These are phyloP conservation scores for Octodonta nipae DNA, from an alignment of 2,888 invertebrate genomes.

Conservation along the genomic window DNA sequence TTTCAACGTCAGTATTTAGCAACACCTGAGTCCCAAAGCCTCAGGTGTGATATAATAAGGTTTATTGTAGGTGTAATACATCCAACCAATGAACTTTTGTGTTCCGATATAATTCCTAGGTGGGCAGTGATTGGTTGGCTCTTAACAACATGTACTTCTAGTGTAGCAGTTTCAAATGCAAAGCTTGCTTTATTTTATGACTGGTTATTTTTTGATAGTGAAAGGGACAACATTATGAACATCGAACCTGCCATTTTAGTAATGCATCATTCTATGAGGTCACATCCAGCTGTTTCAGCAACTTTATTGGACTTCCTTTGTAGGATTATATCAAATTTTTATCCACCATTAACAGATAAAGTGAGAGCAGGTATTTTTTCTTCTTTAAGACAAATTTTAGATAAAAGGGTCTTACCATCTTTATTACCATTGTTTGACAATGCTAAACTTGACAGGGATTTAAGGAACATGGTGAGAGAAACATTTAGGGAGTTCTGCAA, in stretches of 20 bases:
- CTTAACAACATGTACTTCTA: conserved; percentile 78
- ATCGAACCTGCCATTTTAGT: conserved; percentile 88
- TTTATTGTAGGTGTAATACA: conserved; percentile 90
- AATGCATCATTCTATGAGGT: conserved; percentile 86
- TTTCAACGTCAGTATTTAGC: conserved; percentile 83
- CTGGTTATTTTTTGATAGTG: conserved; percentile 83
- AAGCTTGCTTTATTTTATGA: conserved; percentile 86
- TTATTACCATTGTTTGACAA: conserved; percentile 78
- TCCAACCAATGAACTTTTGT: conserved; percentile 80
- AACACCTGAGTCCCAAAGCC: conserved; percentile 79
- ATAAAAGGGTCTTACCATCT: conserved; percentile 82
- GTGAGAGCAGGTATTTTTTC: conserved; percentile 70
- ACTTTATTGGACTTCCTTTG: conserved; percentile 83
- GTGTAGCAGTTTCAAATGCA: conserved; percentile 78
- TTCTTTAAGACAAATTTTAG: conserved; percentile 72
- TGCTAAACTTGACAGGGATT: conserved; percentile 70
- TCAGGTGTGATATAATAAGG: conserved; percentile 83
- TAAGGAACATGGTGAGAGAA: conserved; percentile 71
- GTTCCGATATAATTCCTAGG: conserved; percentile 87
- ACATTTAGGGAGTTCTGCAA: conserved; percentile 82
- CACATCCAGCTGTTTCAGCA: conserved; percentile 81
- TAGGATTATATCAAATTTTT: conserved; percentile 78
- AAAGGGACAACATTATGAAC: conserved; percentile 89
- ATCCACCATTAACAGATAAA: conserved; percentile 64
- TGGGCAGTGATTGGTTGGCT: conserved; percentile 94